phyloP scores from a whole-genome alignment of 2,888 invertebrate species.

The Acanthoscelides obtectus region DNA sequence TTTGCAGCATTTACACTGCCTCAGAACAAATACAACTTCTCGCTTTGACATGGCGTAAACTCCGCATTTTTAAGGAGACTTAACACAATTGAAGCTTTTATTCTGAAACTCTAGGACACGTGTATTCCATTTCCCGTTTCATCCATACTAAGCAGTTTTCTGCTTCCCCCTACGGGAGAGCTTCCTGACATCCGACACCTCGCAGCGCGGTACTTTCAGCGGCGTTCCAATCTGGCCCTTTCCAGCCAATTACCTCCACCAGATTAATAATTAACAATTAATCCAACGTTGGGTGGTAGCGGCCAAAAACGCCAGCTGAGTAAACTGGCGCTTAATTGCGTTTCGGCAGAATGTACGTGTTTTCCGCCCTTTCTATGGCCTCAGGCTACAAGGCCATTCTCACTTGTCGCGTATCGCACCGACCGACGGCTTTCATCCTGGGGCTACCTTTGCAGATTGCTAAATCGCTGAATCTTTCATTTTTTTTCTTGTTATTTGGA shows the following conservation, averaged over 20 bases:
- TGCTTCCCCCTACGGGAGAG: not conserved
- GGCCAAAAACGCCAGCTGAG: slow-evolving; percentile 41
- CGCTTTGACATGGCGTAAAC: too few relatives aligned
- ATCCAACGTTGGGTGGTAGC: slow-evolving; percentile 34
- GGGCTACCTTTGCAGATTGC: not conserved
- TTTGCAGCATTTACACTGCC: too few relatives aligned
- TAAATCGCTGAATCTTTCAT: too few relatives aligned
- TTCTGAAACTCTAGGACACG: not conserved
- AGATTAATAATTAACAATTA: slow-evolving; percentile 47
- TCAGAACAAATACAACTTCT: too few relatives aligned
- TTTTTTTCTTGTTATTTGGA: too few relatives aligned
- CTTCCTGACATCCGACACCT: not conserved
- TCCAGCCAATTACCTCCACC: slow-evolving; percentile 40
- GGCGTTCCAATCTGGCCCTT: slow-evolving; percentile 33
- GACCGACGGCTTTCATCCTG: not conserved
- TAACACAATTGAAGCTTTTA: not conserved
- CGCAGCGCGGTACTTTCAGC: not conserved
- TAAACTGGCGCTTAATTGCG: slow-evolving; percentile 42
- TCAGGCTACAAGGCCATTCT: not conserved
- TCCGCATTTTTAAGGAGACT: too few relatives aligned
- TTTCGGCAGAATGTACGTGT: slow-evolving; percentile 23
- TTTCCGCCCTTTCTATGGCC: slow-evolving; percentile 6
- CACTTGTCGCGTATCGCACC: not conserved
- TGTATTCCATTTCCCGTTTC: not conserved
- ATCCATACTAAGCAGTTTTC: not conserved